These are phyloP conservation scores for Tuta absoluta DNA, from an alignment of 2,888 invertebrate genomes.

Conservation along the genomic window DNA sequence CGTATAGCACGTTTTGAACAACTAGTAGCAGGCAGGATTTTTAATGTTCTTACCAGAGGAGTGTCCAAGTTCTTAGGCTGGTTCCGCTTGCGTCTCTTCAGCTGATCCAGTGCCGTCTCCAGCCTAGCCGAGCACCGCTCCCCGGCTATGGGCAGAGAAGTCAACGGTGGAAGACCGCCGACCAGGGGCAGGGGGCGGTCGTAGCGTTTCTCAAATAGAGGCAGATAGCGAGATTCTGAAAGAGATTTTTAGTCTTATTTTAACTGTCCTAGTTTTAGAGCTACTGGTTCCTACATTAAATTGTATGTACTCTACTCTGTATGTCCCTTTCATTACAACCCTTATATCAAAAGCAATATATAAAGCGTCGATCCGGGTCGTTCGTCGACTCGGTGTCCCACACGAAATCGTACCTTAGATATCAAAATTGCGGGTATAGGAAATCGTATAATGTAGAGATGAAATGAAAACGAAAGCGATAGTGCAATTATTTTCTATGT, in stretches of 20 bases:
- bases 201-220: conserved; percentile 69
- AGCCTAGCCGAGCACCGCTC: conserved; percentile 84
- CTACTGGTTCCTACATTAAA: too few relatives aligned
- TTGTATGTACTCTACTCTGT: too few relatives aligned
- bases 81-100: conserved; percentile 80
- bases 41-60: conserved; percentile 57
- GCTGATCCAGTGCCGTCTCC: conserved; percentile 85
- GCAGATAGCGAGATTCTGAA: conserved; percentile 73
- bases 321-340: too few relatives aligned
- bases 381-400: too few relatives aligned
- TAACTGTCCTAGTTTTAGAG: neutral
- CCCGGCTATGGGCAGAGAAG: conserved; percentile 65
- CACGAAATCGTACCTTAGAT: too few relatives aligned
- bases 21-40: neutral
- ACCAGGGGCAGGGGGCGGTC: conserved; percentile 60
- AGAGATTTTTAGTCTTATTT: neutral
- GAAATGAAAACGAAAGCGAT: conserved; percentile 61
- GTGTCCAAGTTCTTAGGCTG: conserved; percentile 75
- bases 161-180: conserved; percentile 62
- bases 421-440: neutral
- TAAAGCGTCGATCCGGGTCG: too few relatives aligned
- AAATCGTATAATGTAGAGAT: neutral
- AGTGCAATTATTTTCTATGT: conserved; percentile 55
- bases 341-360: too few relatives aligned
- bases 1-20: too few relatives aligned